A percentile compares a stretch with the other conserved stretches of the same genome.
Evolutionary conservation across 2,888 invertebrate genomes (phyloP).

Genomic region (Agrochola lychnidis): DNA sequence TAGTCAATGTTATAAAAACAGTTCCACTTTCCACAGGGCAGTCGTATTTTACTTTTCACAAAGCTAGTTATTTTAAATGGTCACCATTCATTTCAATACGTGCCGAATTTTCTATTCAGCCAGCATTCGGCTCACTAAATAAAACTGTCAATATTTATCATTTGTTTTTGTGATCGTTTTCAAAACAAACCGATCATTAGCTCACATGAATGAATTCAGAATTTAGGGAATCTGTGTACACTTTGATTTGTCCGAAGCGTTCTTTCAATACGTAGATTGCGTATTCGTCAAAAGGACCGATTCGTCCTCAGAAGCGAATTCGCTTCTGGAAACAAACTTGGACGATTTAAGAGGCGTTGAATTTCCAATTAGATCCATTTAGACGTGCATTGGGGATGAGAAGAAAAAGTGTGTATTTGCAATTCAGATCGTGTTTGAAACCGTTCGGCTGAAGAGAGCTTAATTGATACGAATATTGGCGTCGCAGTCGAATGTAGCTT

Average conservation of each 20-base stretch:
- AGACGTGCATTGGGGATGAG: conserved; percentile 71
- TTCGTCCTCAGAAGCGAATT: conserved; percentile 28
- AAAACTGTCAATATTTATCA: conserved; percentile 45
- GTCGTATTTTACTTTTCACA: conserved; percentile 33
- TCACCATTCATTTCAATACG: conserved; percentile 41
- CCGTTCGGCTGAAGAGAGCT: conserved; percentile 77
- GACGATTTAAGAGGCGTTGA: conserved; percentile 73
- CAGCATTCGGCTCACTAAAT: conserved; percentile 27
- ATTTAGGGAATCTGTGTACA: conserved; percentile 19
- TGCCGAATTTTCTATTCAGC: conserved; percentile 51
- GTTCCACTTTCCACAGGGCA: neutral
- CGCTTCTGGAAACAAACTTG: conserved; percentile 58
- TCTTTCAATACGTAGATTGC: conserved; percentile 33
- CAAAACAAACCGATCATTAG: conserved; percentile 42
- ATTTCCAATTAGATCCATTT: conserved; percentile 83
- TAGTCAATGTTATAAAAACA: conserved; percentile 16
- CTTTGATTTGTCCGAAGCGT: conserved; percentile 37
- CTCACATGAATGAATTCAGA: conserved; percentile 14
- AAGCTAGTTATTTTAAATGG: conserved; percentile 43
- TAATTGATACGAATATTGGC: conserved; percentile 84
- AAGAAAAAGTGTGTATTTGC: conserved; percentile 82
- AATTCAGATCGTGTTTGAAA: conserved; percentile 83
- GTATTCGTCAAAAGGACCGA: conserved; percentile 63
- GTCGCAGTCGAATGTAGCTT: conserved; percentile 54
- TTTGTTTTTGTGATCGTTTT: conserved; percentile 37